Conservation (phyloP, 1,140 invertebrate species). For the Drosophila truncata region DNA sequence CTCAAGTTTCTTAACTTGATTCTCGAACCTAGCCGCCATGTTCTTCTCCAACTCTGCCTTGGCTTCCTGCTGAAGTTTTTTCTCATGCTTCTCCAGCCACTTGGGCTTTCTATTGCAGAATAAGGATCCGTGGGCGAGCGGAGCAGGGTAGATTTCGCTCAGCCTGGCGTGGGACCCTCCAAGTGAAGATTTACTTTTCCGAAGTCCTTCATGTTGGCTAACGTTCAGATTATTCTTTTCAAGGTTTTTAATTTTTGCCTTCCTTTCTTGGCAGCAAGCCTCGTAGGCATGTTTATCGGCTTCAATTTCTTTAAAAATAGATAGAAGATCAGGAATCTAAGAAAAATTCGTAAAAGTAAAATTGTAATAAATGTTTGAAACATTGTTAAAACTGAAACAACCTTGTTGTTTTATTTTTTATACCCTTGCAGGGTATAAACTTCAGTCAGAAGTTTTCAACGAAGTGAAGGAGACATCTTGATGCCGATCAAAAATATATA, state of each 20-base stretch:
- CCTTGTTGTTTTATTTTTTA: neutral
- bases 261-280: neutral
- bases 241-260: neutral
- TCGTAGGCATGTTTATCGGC: constrained; percentile 9
- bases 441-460: no score
- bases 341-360: neutral
- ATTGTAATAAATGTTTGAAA: neutral
- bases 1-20: neutral
- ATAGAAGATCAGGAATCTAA: neutral
- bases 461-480: no score
- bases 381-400: neutral
- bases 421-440: no score
- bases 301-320: neutral
- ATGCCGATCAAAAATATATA: no score
- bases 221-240: no score
- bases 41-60: neutral
- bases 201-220: neutral
- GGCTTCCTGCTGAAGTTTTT: neutral
- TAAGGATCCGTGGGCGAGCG: neutral
- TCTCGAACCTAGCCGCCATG: neutral
- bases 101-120: neutral
- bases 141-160: neutral
- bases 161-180: neutral
- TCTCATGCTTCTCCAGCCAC: neutral
- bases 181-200: neutral